These are phyloP conservation scores for Lepidurus packardi DNA, from an alignment of 1,140 invertebrate genomes.

Conservation along the genomic window DNA sequence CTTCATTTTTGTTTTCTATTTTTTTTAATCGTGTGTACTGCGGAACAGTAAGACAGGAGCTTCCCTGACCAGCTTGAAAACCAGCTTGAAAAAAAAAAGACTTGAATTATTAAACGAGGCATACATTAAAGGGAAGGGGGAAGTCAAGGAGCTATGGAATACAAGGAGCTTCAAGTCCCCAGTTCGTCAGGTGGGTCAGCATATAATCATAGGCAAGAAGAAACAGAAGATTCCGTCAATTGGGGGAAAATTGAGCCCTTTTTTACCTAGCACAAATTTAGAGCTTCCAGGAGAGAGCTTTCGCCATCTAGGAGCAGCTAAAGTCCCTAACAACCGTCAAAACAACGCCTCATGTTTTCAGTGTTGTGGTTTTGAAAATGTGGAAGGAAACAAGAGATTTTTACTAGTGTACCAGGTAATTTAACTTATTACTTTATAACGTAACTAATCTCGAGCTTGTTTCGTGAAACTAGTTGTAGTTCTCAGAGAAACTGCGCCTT, in stretches of 20 bases:
- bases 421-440: too few relatives aligned
- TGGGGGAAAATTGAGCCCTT: background rate
- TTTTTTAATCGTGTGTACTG: too few relatives aligned
- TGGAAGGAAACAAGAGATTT: background rate
- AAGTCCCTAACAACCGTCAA: background rate
- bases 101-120: background rate
- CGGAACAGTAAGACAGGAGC: background rate
- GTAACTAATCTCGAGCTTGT: too few relatives aligned
- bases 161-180: too few relatives aligned
- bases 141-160: too few relatives aligned
- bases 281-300: background rate
- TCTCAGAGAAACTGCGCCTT: too few relatives aligned
- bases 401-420: background rate
- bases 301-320: background rate
- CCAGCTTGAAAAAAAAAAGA: too few relatives aligned
- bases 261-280: background rate
- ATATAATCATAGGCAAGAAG: background rate
- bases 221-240: background rate
- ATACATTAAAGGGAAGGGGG: background rate
- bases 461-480: too few relatives aligned
- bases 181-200: too few relatives aligned
- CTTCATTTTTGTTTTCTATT: background rate
- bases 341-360: background rate
- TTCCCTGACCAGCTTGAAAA: background rate
- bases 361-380: slow-evolving; percentile 10